These are phyloP conservation scores for Dinomys branickii DNA, from an alignment of 2,113 vertebrate species.

Conservation along the genomic window DNA sequence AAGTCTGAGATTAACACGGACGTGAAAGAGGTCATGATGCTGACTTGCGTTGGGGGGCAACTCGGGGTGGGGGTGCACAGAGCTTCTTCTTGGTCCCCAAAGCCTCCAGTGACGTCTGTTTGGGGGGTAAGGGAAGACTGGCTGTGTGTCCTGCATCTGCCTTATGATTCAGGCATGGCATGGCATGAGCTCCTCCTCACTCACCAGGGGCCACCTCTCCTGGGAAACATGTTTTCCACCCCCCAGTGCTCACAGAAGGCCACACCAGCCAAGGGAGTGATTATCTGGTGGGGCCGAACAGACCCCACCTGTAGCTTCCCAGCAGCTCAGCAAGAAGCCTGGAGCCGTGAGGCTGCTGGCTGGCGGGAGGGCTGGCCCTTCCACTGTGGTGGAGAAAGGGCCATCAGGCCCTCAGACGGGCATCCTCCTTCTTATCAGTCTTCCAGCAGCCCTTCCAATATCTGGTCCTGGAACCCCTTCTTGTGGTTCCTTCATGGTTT, in stretches of 20 bases:
- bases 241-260: constrained; percentile 79
- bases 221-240: constrained; percentile 84
- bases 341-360: constrained; percentile 74
- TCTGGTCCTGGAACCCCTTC: neutral
- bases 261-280: constrained; percentile 82
- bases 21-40: neutral
- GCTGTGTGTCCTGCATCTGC: constrained; percentile 54
- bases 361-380: constrained; percentile 49
- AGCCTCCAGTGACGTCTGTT: neutral
- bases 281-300: constrained; percentile 57
- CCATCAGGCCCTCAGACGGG: constrained; percentile 43
- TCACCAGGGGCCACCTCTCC: constrained; percentile 80
- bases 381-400: constrained; percentile 51
- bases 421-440: neutral
- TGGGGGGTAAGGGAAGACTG: neutral
- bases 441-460: neutral
- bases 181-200: neutral
- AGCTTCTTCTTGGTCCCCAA: neutral
- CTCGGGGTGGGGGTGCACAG: neutral
- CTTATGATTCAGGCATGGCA: constrained; percentile 59
- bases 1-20: neutral
- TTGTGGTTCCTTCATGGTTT: constrained; percentile 60
- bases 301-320: constrained; percentile 78
- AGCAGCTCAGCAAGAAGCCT: constrained; percentile 61
- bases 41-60: neutral